phyloP scores from a whole-genome alignment of 2,888 invertebrate species.

The Rapana venosa region DNA sequence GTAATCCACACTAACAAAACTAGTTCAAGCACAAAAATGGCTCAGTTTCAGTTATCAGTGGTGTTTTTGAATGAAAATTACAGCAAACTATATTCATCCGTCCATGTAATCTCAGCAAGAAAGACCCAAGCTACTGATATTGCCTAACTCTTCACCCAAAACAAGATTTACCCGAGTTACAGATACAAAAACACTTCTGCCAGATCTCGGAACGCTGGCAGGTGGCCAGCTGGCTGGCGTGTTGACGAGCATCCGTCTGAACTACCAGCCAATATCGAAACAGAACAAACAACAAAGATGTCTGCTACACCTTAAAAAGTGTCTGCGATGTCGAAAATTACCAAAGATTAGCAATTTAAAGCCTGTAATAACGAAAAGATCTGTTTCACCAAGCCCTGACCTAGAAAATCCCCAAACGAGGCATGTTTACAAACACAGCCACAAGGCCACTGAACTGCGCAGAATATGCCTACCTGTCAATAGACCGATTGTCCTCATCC shows the following conservation, averaged over 20 bases:
- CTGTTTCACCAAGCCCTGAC: slow-evolving; percentile 25
- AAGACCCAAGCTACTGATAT: background rate
- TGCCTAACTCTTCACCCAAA: background rate
- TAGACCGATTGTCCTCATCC: slow-evolving; percentile 81
- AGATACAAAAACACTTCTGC: slow-evolving; percentile 37
- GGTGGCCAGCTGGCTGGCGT: slow-evolving; percentile 47
- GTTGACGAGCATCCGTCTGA: slow-evolving; percentile 16
- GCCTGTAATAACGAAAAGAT: slow-evolving; percentile 40
- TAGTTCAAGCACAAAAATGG: too few relatives aligned
- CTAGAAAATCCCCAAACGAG: slow-evolving; percentile 35
- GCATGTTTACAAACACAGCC: slow-evolving; percentile 43
- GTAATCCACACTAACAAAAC: too few relatives aligned
- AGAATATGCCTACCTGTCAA: slow-evolving; percentile 65
- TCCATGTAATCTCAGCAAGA: background rate
- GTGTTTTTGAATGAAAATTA: too few relatives aligned
- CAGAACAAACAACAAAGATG: background rate
- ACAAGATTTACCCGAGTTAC: background rate
- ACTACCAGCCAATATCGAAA: background rate
- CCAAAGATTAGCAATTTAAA: background rate
- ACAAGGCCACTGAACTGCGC: slow-evolving; percentile 42
- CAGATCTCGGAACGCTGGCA: slow-evolving; percentile 33
- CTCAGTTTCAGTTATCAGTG: too few relatives aligned
- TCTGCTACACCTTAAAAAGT: background rate
- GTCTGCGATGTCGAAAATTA: too few relatives aligned
- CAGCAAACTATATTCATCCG: too few relatives aligned